Base-by-base conservation (phyloP, 2,797 vertebrate genomes). In the Denticeps clupeoides region DNA sequence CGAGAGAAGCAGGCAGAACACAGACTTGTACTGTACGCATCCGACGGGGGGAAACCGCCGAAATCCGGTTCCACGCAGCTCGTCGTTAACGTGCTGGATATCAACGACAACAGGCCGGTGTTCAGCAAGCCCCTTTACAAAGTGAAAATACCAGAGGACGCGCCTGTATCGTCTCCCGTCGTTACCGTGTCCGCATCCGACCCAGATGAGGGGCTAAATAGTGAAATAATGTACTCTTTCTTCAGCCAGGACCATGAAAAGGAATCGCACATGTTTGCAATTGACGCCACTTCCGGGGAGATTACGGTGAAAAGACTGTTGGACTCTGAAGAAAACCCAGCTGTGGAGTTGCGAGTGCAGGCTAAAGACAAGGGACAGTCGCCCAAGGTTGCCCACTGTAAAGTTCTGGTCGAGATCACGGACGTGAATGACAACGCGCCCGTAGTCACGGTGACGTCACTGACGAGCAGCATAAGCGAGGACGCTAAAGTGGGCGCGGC, bases 101-200 rank as follows among this genome's bases (percentile, higher is more conserved):
- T 40, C 6, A 49, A 49, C 7, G 47, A 49, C 19, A 49, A 49
- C 15, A 21, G 24, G 19, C 47, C 47, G 4, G 13, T 22, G 18
- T 49, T 49, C 11, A 49, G 24, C 3, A 49, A 40, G 21, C 4
- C 47, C 4, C 13, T 49, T 3, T 41, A 49, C 21, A 49, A 49
- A 1, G 43, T 67, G 7, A 7, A 13, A 11, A 48, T 85, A 3
- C 64, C 70, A 0, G 84, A 87, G 61, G 85, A 85, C 53, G 52
- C 79, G 2, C 59, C 74, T 4, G 53, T 63, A 3, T 82, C 77
- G 3, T 70, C 75, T 0, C 62, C 82, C 16, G 70, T 86, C 41
- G 64, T 83, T 69, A 79, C 69, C 55, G 56, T 87, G 46, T 82
- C 82, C n/a, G 84, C 84, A 8, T 76, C 78, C 10, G 84, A 87